phyloP scores from a whole-genome alignment of 2,888 invertebrate genomes.

The Melanostoma scalare region DNA sequence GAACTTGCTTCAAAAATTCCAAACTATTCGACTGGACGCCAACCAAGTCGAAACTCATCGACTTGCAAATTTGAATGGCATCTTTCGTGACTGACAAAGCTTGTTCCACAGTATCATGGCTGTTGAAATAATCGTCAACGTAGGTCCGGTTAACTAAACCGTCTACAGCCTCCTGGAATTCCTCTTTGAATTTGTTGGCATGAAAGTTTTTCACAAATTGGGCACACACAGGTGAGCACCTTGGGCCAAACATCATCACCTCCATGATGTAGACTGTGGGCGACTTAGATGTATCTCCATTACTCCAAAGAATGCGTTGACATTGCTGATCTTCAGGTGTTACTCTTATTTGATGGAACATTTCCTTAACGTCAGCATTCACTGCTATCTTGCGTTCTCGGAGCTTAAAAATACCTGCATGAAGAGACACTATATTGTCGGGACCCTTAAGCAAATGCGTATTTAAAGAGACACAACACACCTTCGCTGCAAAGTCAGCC shows the following conservation, averaged over 20 bases:
- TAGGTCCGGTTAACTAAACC: no score
- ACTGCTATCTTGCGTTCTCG: no score
- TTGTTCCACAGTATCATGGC: background rate
- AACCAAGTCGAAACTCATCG: background rate
- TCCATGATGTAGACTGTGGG: conserved; percentile 11
- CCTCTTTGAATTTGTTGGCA: conserved; percentile 5
- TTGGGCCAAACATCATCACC: conserved; percentile 30
- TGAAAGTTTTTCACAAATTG: conserved; percentile 4
- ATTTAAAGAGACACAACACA: no score
- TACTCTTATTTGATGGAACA: no score
- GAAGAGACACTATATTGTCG: no score
- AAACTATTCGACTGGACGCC: background rate
- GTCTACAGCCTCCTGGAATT: background rate
- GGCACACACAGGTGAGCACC: background rate
- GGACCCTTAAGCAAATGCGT: no score
- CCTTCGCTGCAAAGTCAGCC: no score
- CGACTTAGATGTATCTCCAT: background rate
- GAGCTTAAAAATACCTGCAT: no score
- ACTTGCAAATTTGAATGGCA: background rate
- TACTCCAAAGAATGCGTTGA: background rate
- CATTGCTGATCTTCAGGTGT: no score
- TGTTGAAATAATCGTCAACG: conserved; percentile 47
- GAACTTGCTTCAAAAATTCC: background rate
- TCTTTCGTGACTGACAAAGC: conserved; percentile 3
- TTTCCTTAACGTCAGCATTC: no score